Evolutionary conservation across 1,140 invertebrate species (phyloP), one percentile per base, ranked within the genome.

Genomic region (Asobara japonica): DNA sequence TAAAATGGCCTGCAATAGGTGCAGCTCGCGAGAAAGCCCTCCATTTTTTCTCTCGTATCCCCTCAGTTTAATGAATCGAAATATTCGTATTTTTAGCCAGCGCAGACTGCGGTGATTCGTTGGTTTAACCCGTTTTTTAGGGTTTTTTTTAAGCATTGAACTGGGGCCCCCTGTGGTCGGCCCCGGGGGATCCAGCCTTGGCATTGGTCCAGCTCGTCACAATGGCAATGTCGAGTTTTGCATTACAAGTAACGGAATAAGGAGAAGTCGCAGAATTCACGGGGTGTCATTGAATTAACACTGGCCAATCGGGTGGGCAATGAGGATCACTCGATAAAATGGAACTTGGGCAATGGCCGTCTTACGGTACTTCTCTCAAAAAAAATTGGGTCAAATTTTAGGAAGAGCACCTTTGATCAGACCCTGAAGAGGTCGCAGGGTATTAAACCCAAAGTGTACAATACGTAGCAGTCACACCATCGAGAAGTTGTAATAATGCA

Each of bases 181-280:
- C 69, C 76, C 74, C 27, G 74, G 62, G n/a, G 66, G 72, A 56
- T 62, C 56, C 20, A 61, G 36, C 64, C 25, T 64, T 70, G 73
- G 68, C 74, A 84, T 84, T 84, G 82, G 82, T 82, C 79, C 74
- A 72, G 68, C 72, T 36, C 38, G 31, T 20, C 77, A 83, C 80
- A 83, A 85, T 65, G 65, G 33, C 51, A 60, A 65, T 45, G 45
- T 38, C 16, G 31, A 62, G 38, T 62, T 68, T 68, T 38, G 33
- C 20, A 30, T 33, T 41, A 56, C 13, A 30, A 62, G 29, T n/a
- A n/a, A 31, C 18, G 25, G 11, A 3, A 60, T 36, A 78, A 51
- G 72, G 51, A 77, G 72, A 74, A 61, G 74, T 69, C 36, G 29
- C 62, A 16, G 27, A 30, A 30, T 16, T 62, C 78, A 78, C 38